Conservation (phyloP, 2,113 vertebrate species). For the Edolisoma coerulescens region DNA sequence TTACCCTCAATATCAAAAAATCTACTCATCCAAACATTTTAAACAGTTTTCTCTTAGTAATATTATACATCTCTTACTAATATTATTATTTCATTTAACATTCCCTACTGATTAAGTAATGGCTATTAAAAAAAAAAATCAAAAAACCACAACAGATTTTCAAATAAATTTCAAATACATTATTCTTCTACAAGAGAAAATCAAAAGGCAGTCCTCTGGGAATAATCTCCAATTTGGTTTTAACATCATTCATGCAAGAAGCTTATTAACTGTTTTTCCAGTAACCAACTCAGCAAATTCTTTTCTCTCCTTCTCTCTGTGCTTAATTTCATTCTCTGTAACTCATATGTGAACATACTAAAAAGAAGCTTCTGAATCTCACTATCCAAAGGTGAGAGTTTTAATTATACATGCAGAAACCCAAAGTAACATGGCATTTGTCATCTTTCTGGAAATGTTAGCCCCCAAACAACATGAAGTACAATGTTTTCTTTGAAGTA, state of each 20-base stretch:
- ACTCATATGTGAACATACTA: neutral
- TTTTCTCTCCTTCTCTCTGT: neutral
- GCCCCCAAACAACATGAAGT: neutral
- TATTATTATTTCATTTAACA: neutral
- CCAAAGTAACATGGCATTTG: neutral
- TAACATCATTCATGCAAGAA: neutral
- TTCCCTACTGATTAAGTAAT: neutral
- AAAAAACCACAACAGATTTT: neutral
- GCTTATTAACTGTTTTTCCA: neutral
- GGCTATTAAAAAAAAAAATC: neutral
- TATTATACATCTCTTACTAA: neutral
- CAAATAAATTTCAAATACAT: neutral
- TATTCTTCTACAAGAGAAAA: neutral
- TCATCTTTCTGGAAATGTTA: neutral
- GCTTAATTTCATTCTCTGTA: neutral
- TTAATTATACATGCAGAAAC: neutral
- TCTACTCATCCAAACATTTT: neutral
- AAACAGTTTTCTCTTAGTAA: neutral
- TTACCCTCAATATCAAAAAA: neutral
- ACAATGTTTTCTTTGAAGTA: neutral
- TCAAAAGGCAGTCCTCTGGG: neutral
- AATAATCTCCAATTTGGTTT: neutral
- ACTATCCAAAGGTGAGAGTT: neutral
- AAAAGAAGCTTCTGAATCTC: neutral
- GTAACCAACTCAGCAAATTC: neutral